Base-by-base conservation (phyloP, 1,140 invertebrate genomes). In the Eupeodes corollae region DNA sequence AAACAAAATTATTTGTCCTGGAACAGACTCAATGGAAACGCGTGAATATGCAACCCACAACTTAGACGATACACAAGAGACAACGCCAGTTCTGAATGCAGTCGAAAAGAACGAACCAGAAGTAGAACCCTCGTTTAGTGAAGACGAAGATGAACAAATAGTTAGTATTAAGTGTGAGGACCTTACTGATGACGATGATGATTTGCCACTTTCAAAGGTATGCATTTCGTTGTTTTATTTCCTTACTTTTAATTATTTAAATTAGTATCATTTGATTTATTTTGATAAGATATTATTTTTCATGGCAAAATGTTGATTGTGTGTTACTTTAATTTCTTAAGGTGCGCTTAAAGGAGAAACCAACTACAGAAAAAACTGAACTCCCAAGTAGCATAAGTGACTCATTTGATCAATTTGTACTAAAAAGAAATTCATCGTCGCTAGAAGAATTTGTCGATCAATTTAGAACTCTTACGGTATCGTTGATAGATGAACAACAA, bases 141-240 rank as follows among this genome's bases (percentile, higher is more conserved):
- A 89, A 57, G 85, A 88, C 56, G 85, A 88, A 56, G 80, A 82
- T 39, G 83, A 87, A 30, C 54, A 75, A 16, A 54, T 71, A 13
- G 73, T 70, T 59, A 67, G 48, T 31, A 70, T 69, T 41, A 71
- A 68, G 44, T 71, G 73, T 39, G 81, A 83, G 50, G 82, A 86
- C 47, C 57, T 64, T 53, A 83, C 86, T 51, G 88, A 90, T 21
- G 88, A 93, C 59, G 88, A 91, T 62, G 89, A 92, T 57, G 88
- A 91, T 61, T 75, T 89, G 48, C 86, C 85, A 32, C 63, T 88
- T 31, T 81, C 83, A 45, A 81, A 82, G 63, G 77, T 84, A 16
- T 71, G 42, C 41, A 31, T 41, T 30, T 8, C 3, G 8, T 11
- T 30, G 42, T 13, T 42, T 34, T 6, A 41, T 30, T 16, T 14